Evolutionary conservation across 2,113 vertebrate genomes (phyloP).

Genomic region (Eretmochelys imbricata): DNA sequence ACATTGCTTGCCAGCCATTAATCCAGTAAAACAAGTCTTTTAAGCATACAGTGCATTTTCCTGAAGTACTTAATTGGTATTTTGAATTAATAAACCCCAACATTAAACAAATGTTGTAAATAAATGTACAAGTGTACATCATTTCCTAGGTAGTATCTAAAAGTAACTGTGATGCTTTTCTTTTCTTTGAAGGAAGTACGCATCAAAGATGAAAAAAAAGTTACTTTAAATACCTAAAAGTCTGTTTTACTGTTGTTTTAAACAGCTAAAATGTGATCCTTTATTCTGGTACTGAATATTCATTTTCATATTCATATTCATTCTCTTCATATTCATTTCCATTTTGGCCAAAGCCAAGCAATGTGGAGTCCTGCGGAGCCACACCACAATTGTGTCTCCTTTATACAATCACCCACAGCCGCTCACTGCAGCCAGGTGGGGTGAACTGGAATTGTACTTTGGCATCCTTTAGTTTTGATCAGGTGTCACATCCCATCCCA

Average conservation of each 20-base stretch:
- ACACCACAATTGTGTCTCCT: background rate
- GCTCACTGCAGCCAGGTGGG: background rate
- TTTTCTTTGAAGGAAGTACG: no score
- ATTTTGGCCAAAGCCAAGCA: background rate
- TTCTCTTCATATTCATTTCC: background rate
- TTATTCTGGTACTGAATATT: background rate
- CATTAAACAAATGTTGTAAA: background rate
- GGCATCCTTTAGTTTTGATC: background rate
- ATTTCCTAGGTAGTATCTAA: background rate
- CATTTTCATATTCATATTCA: no score
- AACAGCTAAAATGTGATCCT: background rate
- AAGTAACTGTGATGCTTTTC: background rate
- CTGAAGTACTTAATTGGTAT: background rate
- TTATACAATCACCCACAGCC: background rate
- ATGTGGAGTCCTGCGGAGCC: background rate
- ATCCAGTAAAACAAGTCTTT: background rate
- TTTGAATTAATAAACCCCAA: background rate
- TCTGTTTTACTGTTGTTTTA: background rate
- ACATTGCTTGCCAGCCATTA: background rate
- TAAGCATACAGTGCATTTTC: background rate
- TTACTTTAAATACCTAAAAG: background rate
- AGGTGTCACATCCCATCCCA: no score
- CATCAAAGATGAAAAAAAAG: no score
- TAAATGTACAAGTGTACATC: background rate
- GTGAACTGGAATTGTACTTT: no score